Evolutionary conservation across 2,113 vertebrate species (phyloP).

Genomic region (Caretta caretta): DNA sequence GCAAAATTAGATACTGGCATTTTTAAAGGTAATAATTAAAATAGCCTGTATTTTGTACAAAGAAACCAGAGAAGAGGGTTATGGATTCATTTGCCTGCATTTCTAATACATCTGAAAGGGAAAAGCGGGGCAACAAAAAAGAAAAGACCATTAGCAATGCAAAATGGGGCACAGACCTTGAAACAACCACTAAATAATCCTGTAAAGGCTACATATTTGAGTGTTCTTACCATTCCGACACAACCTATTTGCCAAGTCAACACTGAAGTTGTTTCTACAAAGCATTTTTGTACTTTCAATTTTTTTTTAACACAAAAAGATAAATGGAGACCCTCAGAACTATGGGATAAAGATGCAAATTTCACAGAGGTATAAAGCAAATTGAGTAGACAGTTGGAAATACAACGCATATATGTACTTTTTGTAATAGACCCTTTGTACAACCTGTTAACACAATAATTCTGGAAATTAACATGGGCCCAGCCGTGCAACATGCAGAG

Average conservation of each 20-base stretch:
- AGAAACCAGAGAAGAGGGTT: neutral
- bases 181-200: neutral
- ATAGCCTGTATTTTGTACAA: neutral
- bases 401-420: neutral
- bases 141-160: neutral
- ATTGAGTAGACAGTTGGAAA: neutral
- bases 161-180: neutral
- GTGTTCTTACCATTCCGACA: neutral
- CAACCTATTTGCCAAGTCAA: neutral
- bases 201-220: neutral
- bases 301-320: neutral
- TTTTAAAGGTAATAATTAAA: neutral
- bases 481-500: neutral
- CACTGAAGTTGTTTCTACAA: neutral
- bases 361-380: neutral
- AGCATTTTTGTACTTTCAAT: neutral
- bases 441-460: neutral
- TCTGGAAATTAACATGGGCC: neutral
- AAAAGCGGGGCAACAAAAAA: neutral
- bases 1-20: neutral
- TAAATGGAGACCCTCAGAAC: neutral
- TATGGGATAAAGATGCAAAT: neutral
- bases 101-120: neutral
- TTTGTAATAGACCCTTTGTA: neutral
- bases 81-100: neutral